Evolutionary conservation across 2,797 vertebrate species (phyloP).

Genomic region (Pantherophis vulpinus): DNA sequence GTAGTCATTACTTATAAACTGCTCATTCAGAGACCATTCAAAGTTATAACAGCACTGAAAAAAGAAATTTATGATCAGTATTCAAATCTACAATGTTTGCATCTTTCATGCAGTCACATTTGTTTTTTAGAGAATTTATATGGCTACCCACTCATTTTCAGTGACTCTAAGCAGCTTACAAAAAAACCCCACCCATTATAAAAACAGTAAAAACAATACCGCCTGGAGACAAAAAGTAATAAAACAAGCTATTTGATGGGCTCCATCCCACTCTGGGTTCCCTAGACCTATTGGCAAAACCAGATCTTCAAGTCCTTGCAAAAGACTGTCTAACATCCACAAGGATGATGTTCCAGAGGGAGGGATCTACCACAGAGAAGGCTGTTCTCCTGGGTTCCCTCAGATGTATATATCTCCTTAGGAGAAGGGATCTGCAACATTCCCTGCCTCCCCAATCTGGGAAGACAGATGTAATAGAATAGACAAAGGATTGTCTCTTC

Average conservation of each 20-base stretch:
- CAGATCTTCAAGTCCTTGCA: background rate
- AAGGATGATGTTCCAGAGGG: background rate
- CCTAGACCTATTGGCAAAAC: background rate
- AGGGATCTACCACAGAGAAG: background rate
- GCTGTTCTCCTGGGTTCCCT: background rate
- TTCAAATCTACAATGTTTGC: background rate
- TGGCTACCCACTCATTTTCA: background rate
- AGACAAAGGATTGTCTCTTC: background rate
- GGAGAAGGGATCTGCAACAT: background rate
- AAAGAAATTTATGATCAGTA: background rate
- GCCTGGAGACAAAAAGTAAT: background rate
- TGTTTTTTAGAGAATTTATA: background rate
- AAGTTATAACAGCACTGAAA: background rate
- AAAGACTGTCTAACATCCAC: background rate
- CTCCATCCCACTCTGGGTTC: background rate
- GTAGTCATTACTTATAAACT: background rate
- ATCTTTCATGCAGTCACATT: background rate
- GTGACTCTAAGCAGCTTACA: background rate
- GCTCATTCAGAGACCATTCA: background rate
- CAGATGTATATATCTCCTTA: background rate
- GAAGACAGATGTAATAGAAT: background rate
- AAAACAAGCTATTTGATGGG: background rate
- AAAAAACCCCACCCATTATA: background rate
- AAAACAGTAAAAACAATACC: background rate
- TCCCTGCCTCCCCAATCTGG: background rate